Evolutionary conservation across 2,797 vertebrate genomes (phyloP).

Genomic region (Phylloscopus collybita): DNA sequence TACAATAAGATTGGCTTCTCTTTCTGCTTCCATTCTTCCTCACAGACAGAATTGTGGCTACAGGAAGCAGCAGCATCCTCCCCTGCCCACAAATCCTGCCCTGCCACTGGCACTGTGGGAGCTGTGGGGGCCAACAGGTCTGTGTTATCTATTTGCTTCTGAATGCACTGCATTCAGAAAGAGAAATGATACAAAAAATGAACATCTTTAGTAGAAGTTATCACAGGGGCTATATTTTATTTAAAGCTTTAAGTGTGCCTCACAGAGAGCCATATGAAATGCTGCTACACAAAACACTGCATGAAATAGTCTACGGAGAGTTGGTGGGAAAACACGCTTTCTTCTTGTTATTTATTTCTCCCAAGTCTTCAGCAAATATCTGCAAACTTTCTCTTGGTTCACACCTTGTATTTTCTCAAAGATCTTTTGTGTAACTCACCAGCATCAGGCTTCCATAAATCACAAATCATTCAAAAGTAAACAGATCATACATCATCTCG

Average conservation of each 20-base stretch:
- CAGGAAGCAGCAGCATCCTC: neutral
- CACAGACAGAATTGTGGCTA: accelerated
- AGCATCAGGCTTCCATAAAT: neutral
- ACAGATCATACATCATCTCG: neutral
- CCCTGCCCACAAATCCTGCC: neutral
- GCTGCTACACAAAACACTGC: neutral
- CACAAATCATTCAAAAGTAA: neutral
- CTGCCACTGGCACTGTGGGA: accelerated
- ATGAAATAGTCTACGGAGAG: neutral
- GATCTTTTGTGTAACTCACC: neutral
- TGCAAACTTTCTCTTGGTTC: neutral
- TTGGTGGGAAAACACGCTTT: neutral
- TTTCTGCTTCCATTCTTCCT: neutral
- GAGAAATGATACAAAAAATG: neutral
- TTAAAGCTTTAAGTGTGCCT: neutral
- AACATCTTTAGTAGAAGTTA: neutral
- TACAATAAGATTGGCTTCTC: neutral
- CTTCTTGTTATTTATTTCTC: neutral
- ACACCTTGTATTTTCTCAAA: neutral
- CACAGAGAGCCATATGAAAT: neutral
- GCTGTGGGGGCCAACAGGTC: neutral
- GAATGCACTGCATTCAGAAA: neutral
- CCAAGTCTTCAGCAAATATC: neutral
- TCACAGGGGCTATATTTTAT: neutral
- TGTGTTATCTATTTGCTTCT: no score